Conservation (phyloP, 2,113 vertebrate species). For the Riparia riparia region DNA sequence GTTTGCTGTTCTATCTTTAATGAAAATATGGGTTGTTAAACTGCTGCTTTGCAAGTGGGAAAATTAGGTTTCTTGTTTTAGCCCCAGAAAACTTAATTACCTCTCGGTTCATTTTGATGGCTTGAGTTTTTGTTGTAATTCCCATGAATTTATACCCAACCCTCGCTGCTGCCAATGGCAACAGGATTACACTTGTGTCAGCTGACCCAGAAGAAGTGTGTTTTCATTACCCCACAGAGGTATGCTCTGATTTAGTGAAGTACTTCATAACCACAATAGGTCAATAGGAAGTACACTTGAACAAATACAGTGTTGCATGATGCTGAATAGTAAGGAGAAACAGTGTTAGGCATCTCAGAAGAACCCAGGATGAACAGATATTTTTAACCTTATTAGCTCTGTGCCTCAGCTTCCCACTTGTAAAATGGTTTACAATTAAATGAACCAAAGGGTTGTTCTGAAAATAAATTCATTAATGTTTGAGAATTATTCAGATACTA, state of each 20-base stretch:
- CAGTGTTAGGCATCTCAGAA: slow-evolving; percentile 33
- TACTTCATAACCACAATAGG: slow-evolving; percentile 40
- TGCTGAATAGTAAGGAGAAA: slow-evolving; percentile 19
- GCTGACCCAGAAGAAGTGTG: slow-evolving; percentile 34
- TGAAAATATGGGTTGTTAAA: not conserved
- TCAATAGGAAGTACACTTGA: slow-evolving; percentile 57
- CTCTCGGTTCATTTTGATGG: not conserved
- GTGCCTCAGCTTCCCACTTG: slow-evolving; percentile 63
- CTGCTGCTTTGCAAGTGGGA: not conserved
- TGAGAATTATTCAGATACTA: slow-evolving; percentile 38
- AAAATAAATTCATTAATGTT: slow-evolving; percentile 68
- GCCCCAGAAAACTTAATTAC: slow-evolving; percentile 25
- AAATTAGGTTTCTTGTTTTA: slow-evolving; percentile 21
- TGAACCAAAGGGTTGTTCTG: slow-evolving; percentile 48
- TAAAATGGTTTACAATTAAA: slow-evolving; percentile 66
- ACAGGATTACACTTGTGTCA: not conserved
- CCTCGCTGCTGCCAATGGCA: slow-evolving; percentile 2
- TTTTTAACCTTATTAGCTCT: slow-evolving; percentile 73
- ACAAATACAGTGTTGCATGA: slow-evolving; percentile 28
- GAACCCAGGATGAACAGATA: slow-evolving; percentile 22
- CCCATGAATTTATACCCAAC: slow-evolving; percentile 26
- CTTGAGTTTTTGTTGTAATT: slow-evolving; percentile 35
- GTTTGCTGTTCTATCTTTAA: not conserved
- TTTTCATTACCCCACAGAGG: slow-evolving; percentile 47
- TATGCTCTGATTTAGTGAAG: slow-evolving; percentile 55